A percentile compares a stretch with the other conserved stretches of the same genome.
Conservation (phyloP, 2,797 vertebrate genomes). For the Typhlichthys subterraneus region DNA sequence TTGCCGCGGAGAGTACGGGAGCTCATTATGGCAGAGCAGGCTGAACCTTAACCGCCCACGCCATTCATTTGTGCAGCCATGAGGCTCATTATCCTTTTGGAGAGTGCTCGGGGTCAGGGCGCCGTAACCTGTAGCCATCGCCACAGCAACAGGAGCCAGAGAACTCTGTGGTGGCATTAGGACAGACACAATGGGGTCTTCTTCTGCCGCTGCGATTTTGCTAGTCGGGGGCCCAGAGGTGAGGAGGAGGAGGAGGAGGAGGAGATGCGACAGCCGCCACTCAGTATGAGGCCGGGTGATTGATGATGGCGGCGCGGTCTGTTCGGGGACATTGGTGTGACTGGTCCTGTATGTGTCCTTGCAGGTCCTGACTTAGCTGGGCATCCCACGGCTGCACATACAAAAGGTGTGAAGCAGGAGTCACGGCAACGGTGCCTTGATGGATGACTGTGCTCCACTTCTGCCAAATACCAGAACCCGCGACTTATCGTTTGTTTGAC, state of each 20-base stretch:
- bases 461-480: too few species aligned
- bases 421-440: background rate
- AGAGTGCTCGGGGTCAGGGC: slow-evolving; percentile 65
- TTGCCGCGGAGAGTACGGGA: slow-evolving; percentile 56
- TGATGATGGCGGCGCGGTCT: slow-evolving; percentile 53
- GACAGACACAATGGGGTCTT: slow-evolving; percentile 33
- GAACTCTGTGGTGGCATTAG: slow-evolving; percentile 41
- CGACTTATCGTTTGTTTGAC: too few species aligned
- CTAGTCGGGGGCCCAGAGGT: slow-evolving; percentile 36
- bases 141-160: slow-evolving; percentile 63
- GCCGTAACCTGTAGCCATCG: slow-evolving; percentile 57
- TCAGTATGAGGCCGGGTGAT: slow-evolving; percentile 55
- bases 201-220: slow-evolving; percentile 38
- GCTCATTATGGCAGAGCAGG: slow-evolving; percentile 68
- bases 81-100: slow-evolving; percentile 76
- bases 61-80: slow-evolving; percentile 70
- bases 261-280: slow-evolving; percentile 47
- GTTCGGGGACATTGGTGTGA: slow-evolving; percentile 44
- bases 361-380: slow-evolving; percentile 35
- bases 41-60: slow-evolving; percentile 64
- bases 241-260: slow-evolving; percentile 37
- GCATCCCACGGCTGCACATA: slow-evolving; percentile 34
- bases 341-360: slow-evolving; percentile 20
- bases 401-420: background rate
- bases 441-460: background rate